Percentiles rank a stretch among this genome's conserved stretches.
phyloP scores from a whole-genome alignment of 1,140 invertebrate genomes.

The Drosophila saltans region DNA sequence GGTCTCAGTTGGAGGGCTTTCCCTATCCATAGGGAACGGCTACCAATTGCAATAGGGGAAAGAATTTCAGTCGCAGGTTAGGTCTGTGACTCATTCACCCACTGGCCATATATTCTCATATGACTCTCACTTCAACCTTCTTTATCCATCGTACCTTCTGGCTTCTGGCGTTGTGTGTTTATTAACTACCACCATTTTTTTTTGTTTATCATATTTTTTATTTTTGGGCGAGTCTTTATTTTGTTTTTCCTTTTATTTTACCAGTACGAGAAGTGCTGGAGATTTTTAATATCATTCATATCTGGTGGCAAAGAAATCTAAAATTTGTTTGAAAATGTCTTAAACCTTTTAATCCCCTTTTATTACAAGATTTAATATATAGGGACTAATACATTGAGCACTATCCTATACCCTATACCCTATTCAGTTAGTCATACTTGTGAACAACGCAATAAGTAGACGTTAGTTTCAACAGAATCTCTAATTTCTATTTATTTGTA shows the following conservation, averaged over 20 bases:
- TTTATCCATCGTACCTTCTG: not conserved
- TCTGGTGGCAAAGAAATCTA: too few relatives aligned
- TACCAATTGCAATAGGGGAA: not conserved
- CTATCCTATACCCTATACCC: too few relatives aligned
- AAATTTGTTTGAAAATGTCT: too few relatives aligned
- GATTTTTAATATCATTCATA: too few relatives aligned
- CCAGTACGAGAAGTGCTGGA: too few relatives aligned
- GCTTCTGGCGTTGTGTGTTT: not conserved
- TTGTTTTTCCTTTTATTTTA: too few relatives aligned
- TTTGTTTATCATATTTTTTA: not conserved
- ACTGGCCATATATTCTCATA: not conserved
- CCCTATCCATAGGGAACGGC: not conserved
- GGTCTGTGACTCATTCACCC: not conserved
- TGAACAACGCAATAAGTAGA: too few relatives aligned
- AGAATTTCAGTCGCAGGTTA: not conserved
- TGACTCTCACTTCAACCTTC: not conserved
- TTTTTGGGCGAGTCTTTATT: too few relatives aligned
- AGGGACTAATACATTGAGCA: too few relatives aligned
- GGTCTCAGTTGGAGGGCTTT: not conserved
- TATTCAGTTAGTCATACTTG: too few relatives aligned
- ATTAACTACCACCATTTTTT: not conserved
- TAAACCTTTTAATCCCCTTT: too few relatives aligned
- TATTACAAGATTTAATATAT: too few relatives aligned
- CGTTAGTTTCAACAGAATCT: not conserved
- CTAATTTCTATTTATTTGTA: not conserved